Base-by-base conservation (phyloP, 2,888 invertebrate species). In the Troglohyphantes excavatus region DNA sequence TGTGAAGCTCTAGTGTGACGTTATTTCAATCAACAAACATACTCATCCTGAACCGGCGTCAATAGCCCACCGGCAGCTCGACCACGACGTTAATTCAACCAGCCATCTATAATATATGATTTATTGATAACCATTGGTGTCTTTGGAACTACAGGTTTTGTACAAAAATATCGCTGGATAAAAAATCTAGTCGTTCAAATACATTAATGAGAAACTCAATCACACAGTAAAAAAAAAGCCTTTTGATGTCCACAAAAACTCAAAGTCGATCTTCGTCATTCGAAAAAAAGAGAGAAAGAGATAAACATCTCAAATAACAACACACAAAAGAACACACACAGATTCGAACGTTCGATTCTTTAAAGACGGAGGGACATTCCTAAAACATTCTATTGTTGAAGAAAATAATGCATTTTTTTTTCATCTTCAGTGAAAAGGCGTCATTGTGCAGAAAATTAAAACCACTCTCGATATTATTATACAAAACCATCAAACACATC, bases 361-460 rank as follows among this genome's bases (percentile, higher is more conserved):
- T 75, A 59, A 11, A 59, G 19, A 19, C 73, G 43, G 13, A n/a
- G 26, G 19, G 29, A 61, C 75, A 61, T 59, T 29, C 29, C 59
- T 61, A 39, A 43, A 33, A 23, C 21, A 72, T 6, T n/a, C 26
- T 33, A 43, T 63, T 63, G 78, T 65, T 39, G 63, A n/a, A 9
- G 33, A 27, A 68, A 21, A 61, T 19, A 65, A 78, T 21, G 21
- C 17, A 7, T n/a, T 26, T 26, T 7, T n/a, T n/a, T n/a, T n/a
- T n/a, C n/a, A n/a, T n/a, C n/a, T n/a, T 21, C 13, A 59, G n/a
- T 13, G 67, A 79, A 67, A 67, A 46, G 39, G 59, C 68, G 29
- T 82, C 81, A 61, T 82, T 82, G 81, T 82, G 81, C 61, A 68
- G 68, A 82, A 82, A 82, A 82, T 82, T 82, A 82, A 82, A 82